Evolutionary conservation across 2,113 vertebrate genomes (phyloP), one percentile per base, ranked within the genome.

Genomic region (Megalops atlanticus): DNA sequence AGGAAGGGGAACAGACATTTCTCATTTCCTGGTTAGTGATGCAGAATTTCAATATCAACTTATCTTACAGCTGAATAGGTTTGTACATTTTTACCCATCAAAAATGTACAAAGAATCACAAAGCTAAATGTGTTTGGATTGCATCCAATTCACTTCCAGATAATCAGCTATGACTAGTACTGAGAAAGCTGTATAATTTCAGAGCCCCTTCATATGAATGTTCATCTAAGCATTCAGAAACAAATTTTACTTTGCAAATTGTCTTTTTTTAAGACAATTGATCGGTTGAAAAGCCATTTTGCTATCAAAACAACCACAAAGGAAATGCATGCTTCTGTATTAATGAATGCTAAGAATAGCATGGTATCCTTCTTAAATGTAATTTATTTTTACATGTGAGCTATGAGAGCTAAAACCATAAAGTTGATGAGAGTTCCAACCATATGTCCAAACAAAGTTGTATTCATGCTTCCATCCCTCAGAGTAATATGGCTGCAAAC

Each of bases 91-190:
- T 40, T 76, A 74, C 40, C 80, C 73, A 78, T 72, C 70, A 72
- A 39, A 72, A 36, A 39, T 72, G 15, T 38, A 72, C 35, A 39
- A 72, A 38, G 21, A 31, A 72, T 72, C 79, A 81, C 84, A 76
- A 86, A 87, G 77, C 16, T 75, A 70, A 80, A 14, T 72, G 39
- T 81, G 38, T 80, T 76, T 72, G 83, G 52, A 86, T 86, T 87
- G 76, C 77, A 74, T 86, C 80, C 76, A 86, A 83, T 91, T 88
- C 87, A 33, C 74, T 83, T 27, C 1, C 24, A 85, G 49, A 87
- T 87, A 82, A 86, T 84, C 82, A 73, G 79, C 68, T 86, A 76
- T 82, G 82, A 83, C 78, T 85, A 77, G 80, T 74, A 78, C 40
- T 40, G 80, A 27, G 52, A 77, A 64, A 64, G 24, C 5, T 69